Evolutionary conservation across 1,140 invertebrate genomes (phyloP).

Genomic region (Sinonovacula constricta): DNA sequence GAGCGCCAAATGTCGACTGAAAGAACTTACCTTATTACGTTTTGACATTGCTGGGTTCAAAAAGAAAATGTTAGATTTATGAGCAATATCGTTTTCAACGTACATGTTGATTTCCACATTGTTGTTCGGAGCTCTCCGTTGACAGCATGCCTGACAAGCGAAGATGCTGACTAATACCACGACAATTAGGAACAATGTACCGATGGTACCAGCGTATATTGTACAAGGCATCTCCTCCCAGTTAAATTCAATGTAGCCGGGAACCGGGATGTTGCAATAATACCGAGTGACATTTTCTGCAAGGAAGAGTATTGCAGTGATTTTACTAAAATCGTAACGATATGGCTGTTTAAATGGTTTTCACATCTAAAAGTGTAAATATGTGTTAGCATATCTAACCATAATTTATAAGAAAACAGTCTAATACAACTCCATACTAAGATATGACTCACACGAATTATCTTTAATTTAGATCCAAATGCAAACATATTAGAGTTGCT

Average conservation of each 20-base stretch:
- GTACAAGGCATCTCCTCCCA: slow-evolving; percentile 44
- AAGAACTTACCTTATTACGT: no score
- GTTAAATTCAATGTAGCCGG: slow-evolving; percentile 7
- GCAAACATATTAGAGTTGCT: no score
- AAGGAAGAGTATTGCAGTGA: neutral
- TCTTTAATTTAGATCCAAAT: neutral
- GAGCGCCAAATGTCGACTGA: no score
- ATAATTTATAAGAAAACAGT: neutral
- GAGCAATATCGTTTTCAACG: no score
- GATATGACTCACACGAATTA: neutral
- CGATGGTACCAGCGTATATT: slow-evolving; percentile 23
- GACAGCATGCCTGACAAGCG: slow-evolving; percentile 16
- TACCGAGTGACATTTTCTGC: neutral
- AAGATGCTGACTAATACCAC: neutral
- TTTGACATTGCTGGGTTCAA: no score
- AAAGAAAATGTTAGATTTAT: no score
- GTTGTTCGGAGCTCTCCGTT: neutral
- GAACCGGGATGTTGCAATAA: slow-evolving; percentile 28
- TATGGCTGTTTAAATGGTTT: neutral
- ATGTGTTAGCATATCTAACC: neutral
- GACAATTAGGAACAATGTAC: neutral
- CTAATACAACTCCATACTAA: neutral
- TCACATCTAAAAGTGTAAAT: neutral
- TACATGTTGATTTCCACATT: no score
- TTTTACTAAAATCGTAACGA: neutral